Conservation (phyloP, 1,140 invertebrate genomes). For the Drosophila pruinosa region DNA sequence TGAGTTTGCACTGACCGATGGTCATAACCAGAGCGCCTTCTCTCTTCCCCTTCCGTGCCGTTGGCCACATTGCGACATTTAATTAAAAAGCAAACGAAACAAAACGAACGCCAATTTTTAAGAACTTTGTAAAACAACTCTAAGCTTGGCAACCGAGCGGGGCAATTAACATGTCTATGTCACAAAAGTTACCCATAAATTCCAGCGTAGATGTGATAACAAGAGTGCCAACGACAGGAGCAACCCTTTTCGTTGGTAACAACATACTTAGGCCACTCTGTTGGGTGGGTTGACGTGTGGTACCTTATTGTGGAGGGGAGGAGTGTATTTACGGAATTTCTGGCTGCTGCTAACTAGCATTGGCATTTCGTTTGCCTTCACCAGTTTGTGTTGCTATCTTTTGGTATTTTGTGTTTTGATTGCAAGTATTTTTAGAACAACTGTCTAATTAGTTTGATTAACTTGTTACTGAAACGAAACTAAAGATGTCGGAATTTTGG, state of each 20-base stretch:
- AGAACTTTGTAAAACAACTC: conserved; percentile 71
- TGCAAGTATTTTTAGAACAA: conserved; percentile 1
- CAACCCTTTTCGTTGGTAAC: conserved; percentile 69
- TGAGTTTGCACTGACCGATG: conserved; percentile 55
- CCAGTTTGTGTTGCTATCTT: conserved; percentile 11
- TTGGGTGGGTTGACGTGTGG: background rate
- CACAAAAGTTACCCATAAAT: conserved; percentile 66
- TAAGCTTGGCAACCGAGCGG: conserved; percentile 41
- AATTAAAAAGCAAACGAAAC: conserved; percentile 69
- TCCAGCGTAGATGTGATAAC: conserved; percentile 46
- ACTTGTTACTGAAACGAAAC: conserved; percentile 49
- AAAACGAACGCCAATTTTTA: conserved; percentile 67
- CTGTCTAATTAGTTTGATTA: conserved; percentile 74
- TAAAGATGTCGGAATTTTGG: background rate
- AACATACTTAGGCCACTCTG: conserved; percentile 57
- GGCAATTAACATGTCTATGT: conserved; percentile 77
- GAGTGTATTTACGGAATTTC: conserved; percentile 58
- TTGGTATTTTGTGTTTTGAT: conserved; percentile 9
- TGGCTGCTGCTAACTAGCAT: conserved; percentile 57
- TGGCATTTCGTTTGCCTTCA: conserved; percentile 31
- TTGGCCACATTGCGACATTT: conserved; percentile 52
- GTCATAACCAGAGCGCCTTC: conserved; percentile 51
- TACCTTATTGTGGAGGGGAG: conserved; percentile 1
- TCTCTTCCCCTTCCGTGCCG: too few species aligned
- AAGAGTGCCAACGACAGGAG: conserved; percentile 13